These are phyloP conservation scores for Nymphicus hollandicus DNA, from an alignment of 2,113 vertebrate species.

Conservation along the genomic window DNA sequence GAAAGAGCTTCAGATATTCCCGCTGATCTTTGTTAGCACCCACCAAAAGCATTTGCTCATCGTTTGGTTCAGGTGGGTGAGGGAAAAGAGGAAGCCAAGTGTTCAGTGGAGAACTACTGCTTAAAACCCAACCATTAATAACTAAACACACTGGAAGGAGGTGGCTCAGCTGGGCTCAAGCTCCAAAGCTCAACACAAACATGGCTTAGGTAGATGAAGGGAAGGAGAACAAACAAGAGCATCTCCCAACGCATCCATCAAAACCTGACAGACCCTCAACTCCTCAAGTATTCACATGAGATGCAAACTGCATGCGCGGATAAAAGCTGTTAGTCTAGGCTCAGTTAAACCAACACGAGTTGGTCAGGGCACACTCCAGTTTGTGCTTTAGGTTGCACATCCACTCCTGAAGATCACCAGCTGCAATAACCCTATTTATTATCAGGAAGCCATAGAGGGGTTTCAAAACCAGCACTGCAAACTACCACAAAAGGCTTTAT, in stretches of 20 bases:
- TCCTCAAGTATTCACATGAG: not conserved
- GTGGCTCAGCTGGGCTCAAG: not conserved
- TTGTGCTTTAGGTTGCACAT: not conserved
- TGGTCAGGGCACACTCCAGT: not conserved
- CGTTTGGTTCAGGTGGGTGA: fast-evolving
- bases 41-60: not conserved
- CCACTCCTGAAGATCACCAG: not conserved
- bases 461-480: constrained; percentile 15
- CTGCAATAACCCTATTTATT: constrained; percentile 70
- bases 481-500: constrained; percentile 31
- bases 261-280: not conserved
- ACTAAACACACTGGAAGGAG: not conserved
- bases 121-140: not conserved
- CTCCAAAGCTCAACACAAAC: not conserved
- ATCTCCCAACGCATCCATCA: not conserved
- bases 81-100: not conserved
- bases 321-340: not conserved
- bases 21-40: not conserved
- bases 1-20: not conserved
- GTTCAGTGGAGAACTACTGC: not conserved
- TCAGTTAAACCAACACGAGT: not conserved
- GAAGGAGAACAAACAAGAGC: not conserved
- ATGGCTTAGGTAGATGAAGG: not conserved
- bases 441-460: constrained; percentile 26
- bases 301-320: not conserved